Base-by-base conservation (phyloP, 2,797 vertebrate species). In the Protosalanx chinensis region DNA sequence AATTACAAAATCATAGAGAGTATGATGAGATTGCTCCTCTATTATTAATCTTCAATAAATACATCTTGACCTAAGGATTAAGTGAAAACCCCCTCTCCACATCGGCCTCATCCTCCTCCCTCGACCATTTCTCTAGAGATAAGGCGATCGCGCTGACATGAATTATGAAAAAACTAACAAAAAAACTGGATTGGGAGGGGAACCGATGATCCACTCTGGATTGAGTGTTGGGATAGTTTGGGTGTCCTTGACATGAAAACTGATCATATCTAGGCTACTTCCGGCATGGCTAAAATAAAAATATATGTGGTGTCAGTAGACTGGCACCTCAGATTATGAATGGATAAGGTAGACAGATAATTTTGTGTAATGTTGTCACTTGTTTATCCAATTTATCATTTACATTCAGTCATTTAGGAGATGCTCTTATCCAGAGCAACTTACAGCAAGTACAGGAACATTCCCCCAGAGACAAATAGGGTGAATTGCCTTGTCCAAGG, bases 11-110 rank as follows among this genome's bases (percentile, higher is more conserved):
- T 93, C 91, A 91, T 91, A 88, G 90, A 89, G 86, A 90, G 89
- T 85, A 84, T 93, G 92, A 93, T 93, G 92, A 92, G 93, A 93
- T 93, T 93, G 90, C 88, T 88, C 91, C 87, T 88, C 73, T 82
- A 85, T 92, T 92, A 93, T 93, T 93, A 93, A 93, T 93, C 92
- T 93, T 92, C 88, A 91, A 92, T 93, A 93, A 94, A 94, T 92
- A 92, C 91, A 93, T 92, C 91, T 92, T 92, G 91, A 91, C 88
- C 88, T 79, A 73, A 86, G 90, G 92, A 93, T 93, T 93, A 93
- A 87, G 81, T 88, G 85, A 88, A 67, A 85, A 83, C 84, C 88
- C 91, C 87, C 89, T 84, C 78, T 81, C 64, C 89, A 87, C 85
- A 84, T 85, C 84, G 84, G 79, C 83, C 82, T 82, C 76, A 77